Evolutionary conservation across 2,113 vertebrate genomes (phyloP).

Genomic region (Boulengeromyrus knoepffleri): DNA sequence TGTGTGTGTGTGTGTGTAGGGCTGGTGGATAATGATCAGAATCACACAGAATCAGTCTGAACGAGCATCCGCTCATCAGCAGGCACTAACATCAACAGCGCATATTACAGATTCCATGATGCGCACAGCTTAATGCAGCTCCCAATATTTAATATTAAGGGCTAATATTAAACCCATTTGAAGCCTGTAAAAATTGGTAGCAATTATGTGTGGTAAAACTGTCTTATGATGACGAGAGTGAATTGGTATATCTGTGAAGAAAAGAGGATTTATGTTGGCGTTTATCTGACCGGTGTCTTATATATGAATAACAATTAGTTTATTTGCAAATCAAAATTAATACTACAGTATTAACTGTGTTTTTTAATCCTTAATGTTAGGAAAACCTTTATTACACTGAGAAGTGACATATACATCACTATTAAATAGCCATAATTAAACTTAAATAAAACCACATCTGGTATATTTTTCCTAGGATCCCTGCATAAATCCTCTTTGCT

Average conservation of each 20-base stretch:
- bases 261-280: not conserved
- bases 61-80: not conserved
- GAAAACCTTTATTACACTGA: not conserved
- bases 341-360: not conserved
- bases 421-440: not conserved
- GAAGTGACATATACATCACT: not conserved
- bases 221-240: not conserved
- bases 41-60: not conserved
- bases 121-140: not conserved
- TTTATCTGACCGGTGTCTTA: not conserved
- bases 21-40: not conserved
- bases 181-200: not conserved
- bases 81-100: not conserved
- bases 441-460: not conserved
- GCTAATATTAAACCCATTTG: not conserved
- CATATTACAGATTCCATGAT: not conserved
- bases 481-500: conserved; percentile 3
- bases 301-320: not conserved
- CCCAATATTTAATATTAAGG: not conserved
- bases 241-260: not conserved
- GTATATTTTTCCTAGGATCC: not conserved
- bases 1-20: not conserved
- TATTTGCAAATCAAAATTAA: not conserved
- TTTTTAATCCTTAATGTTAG: not conserved
- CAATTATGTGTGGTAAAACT: not conserved